Conservation (phyloP, 2,797 vertebrate genomes). For the Catharus ustulatus region DNA sequence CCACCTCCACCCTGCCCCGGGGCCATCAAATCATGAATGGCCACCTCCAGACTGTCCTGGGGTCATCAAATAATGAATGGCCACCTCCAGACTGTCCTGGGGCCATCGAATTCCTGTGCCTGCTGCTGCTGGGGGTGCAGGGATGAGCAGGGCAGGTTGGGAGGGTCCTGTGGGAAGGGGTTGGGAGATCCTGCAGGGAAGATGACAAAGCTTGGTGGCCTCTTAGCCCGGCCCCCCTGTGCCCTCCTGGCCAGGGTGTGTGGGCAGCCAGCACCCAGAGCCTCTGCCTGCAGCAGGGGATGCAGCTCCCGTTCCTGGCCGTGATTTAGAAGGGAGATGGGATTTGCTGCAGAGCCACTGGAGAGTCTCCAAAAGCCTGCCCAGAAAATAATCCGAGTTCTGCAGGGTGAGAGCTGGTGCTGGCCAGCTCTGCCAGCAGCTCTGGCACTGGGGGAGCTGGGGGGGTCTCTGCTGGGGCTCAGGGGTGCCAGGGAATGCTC, state of each 20-base stretch:
- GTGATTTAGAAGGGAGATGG: background rate
- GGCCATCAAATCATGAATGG: too few relatives aligned
- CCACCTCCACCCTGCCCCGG: too few relatives aligned
- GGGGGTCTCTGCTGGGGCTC: background rate
- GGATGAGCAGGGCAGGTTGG: background rate
- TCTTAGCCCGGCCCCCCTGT: background rate
- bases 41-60: too few relatives aligned
- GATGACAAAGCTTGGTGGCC: background rate
- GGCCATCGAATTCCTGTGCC: background rate
- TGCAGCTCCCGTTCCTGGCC: accelerated
- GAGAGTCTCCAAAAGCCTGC: background rate
- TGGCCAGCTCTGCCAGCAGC: background rate
- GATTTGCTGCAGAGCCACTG: background rate
- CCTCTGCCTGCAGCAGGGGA: background rate
- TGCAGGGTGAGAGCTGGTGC: accelerated
- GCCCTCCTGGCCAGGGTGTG: background rate
- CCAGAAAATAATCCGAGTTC: background rate
- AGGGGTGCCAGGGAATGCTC: accelerated
- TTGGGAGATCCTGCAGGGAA: background rate
- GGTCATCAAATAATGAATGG: too few relatives aligned
- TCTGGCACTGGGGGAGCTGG: background rate
- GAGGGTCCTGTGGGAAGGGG: background rate
- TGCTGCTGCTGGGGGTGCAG: accelerated
- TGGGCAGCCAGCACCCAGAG: accelerated
- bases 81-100: background rate